These are phyloP conservation scores for Sebastes diaconus DNA, from an alignment of 2,797 vertebrate species.

Conservation along the genomic window DNA sequence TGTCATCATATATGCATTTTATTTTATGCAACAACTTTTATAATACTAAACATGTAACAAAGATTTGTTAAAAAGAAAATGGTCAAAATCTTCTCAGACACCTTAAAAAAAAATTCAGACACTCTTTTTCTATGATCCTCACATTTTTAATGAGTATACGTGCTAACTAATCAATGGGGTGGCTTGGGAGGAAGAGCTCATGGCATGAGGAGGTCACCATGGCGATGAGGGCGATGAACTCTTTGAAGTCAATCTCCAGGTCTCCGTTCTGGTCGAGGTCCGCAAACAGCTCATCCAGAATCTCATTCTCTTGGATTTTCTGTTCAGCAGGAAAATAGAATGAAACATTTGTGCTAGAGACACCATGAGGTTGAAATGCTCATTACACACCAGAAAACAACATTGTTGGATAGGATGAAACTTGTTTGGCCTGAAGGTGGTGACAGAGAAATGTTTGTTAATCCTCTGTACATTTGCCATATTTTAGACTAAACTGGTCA, in stretches of 20 bases:
- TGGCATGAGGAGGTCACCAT: constrained; percentile 84
- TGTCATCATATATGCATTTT: not conserved
- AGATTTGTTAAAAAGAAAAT: too few species aligned
- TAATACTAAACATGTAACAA: not conserved
- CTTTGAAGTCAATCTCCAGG: constrained; percentile 82
- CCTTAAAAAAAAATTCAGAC: not conserved
- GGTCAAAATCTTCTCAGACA: not conserved
- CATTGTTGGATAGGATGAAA: not conserved
- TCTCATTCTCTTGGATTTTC: constrained; percentile 80
- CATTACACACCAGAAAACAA: not conserved
- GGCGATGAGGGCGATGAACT: constrained; percentile 80
- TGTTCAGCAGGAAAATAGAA: constrained; percentile 38
- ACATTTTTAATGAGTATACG: not conserved
- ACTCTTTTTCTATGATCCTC: not conserved
- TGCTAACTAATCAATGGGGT: not conserved
- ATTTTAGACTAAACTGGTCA: not conserved
- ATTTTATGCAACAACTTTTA: constrained; percentile 1
- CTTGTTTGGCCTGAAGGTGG: not conserved
- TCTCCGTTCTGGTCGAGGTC: constrained; percentile 84
- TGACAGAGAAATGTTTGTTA: not conserved
- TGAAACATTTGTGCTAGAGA: not conserved
- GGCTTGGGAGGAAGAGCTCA: constrained; percentile 54
- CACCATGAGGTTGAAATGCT: not conserved
- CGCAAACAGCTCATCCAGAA: constrained; percentile 75
- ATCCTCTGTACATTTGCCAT: not conserved